Evolutionary conservation across 2,113 vertebrate species (phyloP), one percentile per base, ranked within the genome.

Genomic region (Oryzias javanicus): DNA sequence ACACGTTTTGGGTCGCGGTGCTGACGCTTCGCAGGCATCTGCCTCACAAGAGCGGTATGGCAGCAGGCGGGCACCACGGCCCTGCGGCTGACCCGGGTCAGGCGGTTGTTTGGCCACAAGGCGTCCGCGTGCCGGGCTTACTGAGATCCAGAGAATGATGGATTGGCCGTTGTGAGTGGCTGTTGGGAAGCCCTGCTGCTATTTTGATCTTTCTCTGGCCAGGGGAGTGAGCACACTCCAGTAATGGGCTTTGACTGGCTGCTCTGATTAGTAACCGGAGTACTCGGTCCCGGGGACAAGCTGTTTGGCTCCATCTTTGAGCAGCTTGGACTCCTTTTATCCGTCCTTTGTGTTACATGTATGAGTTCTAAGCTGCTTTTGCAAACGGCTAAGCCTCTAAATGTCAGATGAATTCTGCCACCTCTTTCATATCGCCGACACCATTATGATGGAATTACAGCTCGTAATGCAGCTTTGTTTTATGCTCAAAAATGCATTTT

Each of bases 51-150:
- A 81, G 80, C 78, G 83, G 81, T 78, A 81, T 73, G 72, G 80
- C 67, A 84, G 72, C 41, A 57, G 81, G 78, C 59, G 75, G 78
- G 83, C 76, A 82, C 79, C 76, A 64, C 70, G 85, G 79, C 81
- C 80, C 84, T 85, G 89, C 55, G 81, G 84, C 83, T 88, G 89
- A 90, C 87, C 84, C 57, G 67, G 86, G 87, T 89, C 87, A 87
- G 81, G 87, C 87, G 72, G 79, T 84, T 76, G 86, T 85, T 88
- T 89, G 76, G 84, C 87, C 86, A 79, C 87, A 87, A 88, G 87
- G 87, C 87, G 86, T 90, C 87, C 87, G 75, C 86, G 81, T 88
- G 87, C 88, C 85, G 84, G 81, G 67, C 45, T 78, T 48, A 82
- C 63, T 48, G 79, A 74, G 81, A 79, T 84, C 84, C 81, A 85